phyloP scores from a whole-genome alignment of 2,888 invertebrate species.

The Drosophila borborema region DNA sequence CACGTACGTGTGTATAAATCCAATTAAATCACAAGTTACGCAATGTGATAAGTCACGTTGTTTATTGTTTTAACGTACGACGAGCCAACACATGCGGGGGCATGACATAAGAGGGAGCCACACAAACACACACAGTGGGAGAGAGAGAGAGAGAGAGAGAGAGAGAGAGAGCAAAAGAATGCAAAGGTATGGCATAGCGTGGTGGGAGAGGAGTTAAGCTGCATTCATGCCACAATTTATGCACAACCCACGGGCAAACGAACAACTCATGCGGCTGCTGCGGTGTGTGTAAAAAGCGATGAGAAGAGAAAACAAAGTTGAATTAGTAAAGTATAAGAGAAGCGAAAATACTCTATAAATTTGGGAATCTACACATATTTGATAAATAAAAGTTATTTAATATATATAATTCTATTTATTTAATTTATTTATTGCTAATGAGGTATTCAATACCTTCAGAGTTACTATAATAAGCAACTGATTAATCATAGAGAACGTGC shows the following conservation, averaged over 20 bases:
- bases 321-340: not conserved
- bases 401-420: too few species aligned
- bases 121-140: not conserved
- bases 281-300: slow-evolving; percentile 44
- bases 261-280: slow-evolving; percentile 61
- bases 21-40: slow-evolving; percentile 81
- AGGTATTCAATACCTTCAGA: not conserved
- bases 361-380: not conserved
- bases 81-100: slow-evolving; percentile 12
- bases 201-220: slow-evolving; percentile 16
- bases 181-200: not conserved
- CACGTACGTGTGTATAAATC: slow-evolving; percentile 64
- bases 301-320: slow-evolving; percentile 9
- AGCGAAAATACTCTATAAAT: not conserved
- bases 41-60: slow-evolving; percentile 82
- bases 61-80: slow-evolving; percentile 69
- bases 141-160: too few species aligned
- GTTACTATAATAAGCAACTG: not conserved
- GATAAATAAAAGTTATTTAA: too few species aligned
- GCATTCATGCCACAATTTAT: slow-evolving; percentile 69
- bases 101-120: slow-evolving; percentile 2
- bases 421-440: too few species aligned
- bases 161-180: not conserved
- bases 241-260: slow-evolving; percentile 64
- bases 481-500: not conserved